Conservation (phyloP, 2,113 vertebrate species). For the Nothoprocta pentlandii region DNA sequence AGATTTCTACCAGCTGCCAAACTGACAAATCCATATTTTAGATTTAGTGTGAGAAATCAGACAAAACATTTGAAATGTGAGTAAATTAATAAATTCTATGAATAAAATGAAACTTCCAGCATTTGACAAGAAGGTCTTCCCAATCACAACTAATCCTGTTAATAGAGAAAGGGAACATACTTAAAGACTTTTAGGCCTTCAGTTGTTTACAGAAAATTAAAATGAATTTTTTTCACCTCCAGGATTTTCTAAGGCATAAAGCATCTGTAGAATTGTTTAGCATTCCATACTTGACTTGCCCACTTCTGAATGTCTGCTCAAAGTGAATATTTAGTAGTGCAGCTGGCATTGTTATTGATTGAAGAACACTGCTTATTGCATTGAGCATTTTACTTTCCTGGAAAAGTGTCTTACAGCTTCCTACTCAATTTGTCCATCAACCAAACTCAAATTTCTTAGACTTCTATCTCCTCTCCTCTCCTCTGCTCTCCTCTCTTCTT, state of each 20-base stretch:
- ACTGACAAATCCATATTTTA: not conserved
- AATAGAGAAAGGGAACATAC: not conserved
- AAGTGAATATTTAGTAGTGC: constrained; percentile 61
- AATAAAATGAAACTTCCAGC: not conserved
- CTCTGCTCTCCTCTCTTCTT: not conserved
- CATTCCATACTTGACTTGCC: constrained; percentile 43
- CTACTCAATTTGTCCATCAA: constrained; percentile 12
- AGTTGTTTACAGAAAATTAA: not conserved
- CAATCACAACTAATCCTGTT: not conserved
- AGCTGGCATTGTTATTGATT: constrained; percentile 67
- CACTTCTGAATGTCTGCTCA: constrained; percentile 6
- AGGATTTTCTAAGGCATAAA: not conserved
- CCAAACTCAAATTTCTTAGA: not conserved
- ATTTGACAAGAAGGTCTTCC: not conserved
- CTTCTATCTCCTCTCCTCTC: fast-evolving
- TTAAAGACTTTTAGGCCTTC: not conserved
- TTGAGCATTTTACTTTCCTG: constrained; percentile 34
- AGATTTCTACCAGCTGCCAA: not conserved
- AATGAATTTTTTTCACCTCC: not conserved
- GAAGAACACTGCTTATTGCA: constrained; percentile 56
- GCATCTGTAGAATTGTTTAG: constrained; percentile 26
- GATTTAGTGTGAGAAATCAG: not conserved
- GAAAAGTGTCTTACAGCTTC: constrained; percentile 49
- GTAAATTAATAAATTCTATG: not conserved
- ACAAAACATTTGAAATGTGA: not conserved